Evolutionary conservation across 2,797 vertebrate genomes (phyloP).

Genomic region (Argyrosomus regius): DNA sequence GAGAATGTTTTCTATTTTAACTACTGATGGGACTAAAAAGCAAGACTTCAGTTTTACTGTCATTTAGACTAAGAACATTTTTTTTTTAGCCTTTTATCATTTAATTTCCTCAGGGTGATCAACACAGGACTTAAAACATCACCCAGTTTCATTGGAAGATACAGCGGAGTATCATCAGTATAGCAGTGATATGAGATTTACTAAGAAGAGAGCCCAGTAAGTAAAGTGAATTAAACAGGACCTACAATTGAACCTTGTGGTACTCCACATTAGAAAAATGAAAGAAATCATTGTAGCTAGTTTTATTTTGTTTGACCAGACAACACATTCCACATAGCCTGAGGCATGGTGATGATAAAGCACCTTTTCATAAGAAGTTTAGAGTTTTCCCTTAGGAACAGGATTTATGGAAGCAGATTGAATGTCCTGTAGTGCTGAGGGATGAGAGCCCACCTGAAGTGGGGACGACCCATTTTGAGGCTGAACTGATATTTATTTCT

Average conservation of each 20-base stretch:
- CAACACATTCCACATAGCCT: neutral
- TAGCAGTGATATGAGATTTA: neutral
- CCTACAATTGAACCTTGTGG: neutral
- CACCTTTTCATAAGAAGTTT: slow-evolving; percentile 22
- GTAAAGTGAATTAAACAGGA: neutral
- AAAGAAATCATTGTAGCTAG: neutral
- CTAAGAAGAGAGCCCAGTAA: neutral
- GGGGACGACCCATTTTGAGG: slow-evolving; percentile 56
- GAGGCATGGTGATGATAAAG: neutral
- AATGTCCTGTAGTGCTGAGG: slow-evolving; percentile 2
- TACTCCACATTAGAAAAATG: neutral
- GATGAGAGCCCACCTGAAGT: slow-evolving; percentile 51
- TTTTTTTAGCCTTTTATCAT: neutral
- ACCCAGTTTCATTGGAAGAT: neutral
- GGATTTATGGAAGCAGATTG: slow-evolving; percentile 25
- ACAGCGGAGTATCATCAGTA: neutral
- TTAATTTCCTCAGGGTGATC: neutral
- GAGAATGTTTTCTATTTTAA: neutral
- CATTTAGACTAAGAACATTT: neutral
- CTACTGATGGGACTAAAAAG: neutral
- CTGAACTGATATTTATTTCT: slow-evolving; percentile 19
- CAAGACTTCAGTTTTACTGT: neutral
- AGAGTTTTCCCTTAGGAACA: neutral
- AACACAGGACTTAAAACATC: neutral
- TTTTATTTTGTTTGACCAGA: neutral